Conservation (phyloP, 2,888 invertebrate species). For the Xanthia icteritia region DNA sequence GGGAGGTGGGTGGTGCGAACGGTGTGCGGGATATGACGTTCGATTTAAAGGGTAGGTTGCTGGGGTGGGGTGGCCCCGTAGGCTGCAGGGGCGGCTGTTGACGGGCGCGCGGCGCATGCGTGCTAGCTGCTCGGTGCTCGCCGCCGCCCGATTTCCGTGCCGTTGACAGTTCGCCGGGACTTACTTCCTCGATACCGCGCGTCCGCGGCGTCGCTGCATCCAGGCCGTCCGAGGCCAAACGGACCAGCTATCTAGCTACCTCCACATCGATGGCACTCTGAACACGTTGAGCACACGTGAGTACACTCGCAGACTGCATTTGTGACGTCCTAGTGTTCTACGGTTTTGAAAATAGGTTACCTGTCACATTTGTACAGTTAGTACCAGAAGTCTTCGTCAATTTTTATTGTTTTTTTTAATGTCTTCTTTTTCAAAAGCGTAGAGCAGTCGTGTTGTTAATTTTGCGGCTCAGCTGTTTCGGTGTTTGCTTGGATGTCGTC, state of each 20-base stretch:
- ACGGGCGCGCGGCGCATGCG: slow-evolving; percentile 90
- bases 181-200: slow-evolving; percentile 89
- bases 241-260: slow-evolving; percentile 68
- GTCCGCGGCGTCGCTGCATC: slow-evolving; percentile 84
- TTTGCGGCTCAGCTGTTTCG: slow-evolving; percentile 59
- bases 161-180: slow-evolving; percentile 91
- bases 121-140: slow-evolving; percentile 78
- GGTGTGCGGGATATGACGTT: slow-evolving; percentile 89
- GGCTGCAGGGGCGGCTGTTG: slow-evolving; percentile 89
- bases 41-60: slow-evolving; percentile 89
- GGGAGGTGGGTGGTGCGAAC: slow-evolving; percentile 80
- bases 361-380: slow-evolving; percentile 41
- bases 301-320: slow-evolving; percentile 72
- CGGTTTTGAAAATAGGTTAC: slow-evolving; percentile 66
- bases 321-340: slow-evolving; percentile 69
- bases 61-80: slow-evolving; percentile 72
- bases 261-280: slow-evolving; percentile 83
- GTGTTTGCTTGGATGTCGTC: slow-evolving; percentile 62
- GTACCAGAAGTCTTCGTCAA: slow-evolving; percentile 45
- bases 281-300: slow-evolving; percentile 80
- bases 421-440: slow-evolving; percentile 59
- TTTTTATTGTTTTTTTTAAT: slow-evolving; percentile 29
- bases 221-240: slow-evolving; percentile 70
- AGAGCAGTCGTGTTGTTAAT: slow-evolving; percentile 59
- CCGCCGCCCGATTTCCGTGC: slow-evolving; percentile 91